phyloP scores from a whole-genome alignment of 2,113 vertebrate genomes.

The Mus musculus region GRCm39 chr2:86718001-86718500 shows the following conservation, averaged over 20 bases:
- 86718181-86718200: background rate
- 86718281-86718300: no score
- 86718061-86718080: background rate
- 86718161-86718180: background rate
- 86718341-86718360: background rate
- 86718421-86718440: background rate
- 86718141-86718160: background rate
- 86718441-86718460: background rate
- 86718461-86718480: background rate
- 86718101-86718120: background rate
- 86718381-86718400: background rate
- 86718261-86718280: background rate
- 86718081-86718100: background rate
- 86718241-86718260: fast-evolving
- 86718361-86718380: background rate
- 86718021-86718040: background rate
- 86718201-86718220: background rate
- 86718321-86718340: no score
- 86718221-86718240: no score
- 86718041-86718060: background rate
- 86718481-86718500: background rate
- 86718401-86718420: background rate
- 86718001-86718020: background rate
- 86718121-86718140: background rate
- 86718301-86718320: background rate